A percentile compares a stretch with the other conserved stretches of the same genome.
These are phyloP conservation scores for Caradrina kadenii DNA, from an alignment of 2,888 invertebrate species.

Conservation along the genomic window DNA sequence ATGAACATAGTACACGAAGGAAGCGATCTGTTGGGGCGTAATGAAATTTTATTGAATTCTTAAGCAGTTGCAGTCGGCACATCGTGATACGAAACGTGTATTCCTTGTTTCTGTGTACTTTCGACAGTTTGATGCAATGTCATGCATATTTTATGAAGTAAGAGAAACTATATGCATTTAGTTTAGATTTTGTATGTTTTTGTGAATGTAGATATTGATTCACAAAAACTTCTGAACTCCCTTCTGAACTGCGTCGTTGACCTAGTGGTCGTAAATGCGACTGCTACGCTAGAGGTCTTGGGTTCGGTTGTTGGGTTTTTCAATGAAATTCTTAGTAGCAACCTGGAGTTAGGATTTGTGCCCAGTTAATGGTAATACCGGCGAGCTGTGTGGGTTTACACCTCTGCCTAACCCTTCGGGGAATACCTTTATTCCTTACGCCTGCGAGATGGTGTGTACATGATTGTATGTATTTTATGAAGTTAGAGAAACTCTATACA, in stretches of 20 bases:
- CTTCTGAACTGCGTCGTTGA: no score
- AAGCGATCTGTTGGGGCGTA: constrained; percentile 21
- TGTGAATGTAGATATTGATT: neutral
- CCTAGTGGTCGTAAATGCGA: no score
- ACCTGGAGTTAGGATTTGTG: no score
- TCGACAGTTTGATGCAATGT: constrained; percentile 45
- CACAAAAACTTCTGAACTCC: no score
- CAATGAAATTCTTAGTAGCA: no score
- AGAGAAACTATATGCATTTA: constrained; percentile 33
- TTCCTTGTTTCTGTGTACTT: constrained; percentile 28
- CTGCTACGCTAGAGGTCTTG: no score
- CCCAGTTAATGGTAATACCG: no score
- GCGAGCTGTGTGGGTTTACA: no score
- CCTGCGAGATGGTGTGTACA: neutral
- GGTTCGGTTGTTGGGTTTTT: no score
- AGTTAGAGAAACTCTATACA: constrained; percentile 33
- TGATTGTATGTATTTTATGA: constrained; percentile 53
- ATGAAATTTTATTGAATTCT: constrained; percentile 60
- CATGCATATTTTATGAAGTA: constrained; percentile 52
- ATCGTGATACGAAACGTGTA: constrained; percentile 22
- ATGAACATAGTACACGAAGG: constrained; percentile 24
- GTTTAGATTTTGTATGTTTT: constrained; percentile 16
- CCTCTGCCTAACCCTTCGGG: no score
- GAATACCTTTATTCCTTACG: no score
- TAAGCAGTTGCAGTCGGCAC: constrained; percentile 47